These are phyloP conservation scores for Drosophila ustulata DNA, from an alignment of 2,888 invertebrate species.

Conservation along the genomic window DNA sequence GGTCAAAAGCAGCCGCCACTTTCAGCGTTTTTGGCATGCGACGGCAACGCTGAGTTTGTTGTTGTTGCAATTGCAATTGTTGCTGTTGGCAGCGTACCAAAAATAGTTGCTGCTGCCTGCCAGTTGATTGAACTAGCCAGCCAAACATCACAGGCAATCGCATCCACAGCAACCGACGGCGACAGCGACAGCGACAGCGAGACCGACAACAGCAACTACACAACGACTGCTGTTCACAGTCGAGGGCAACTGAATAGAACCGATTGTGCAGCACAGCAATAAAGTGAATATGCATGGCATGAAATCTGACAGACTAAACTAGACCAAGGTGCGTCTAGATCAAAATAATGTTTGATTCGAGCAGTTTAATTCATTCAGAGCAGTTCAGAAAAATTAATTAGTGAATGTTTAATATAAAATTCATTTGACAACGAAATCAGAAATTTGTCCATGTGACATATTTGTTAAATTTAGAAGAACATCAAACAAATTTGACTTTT, in stretches of 20 bases:
- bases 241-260: slow-evolving; percentile 46
- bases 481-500: too few relatives aligned
- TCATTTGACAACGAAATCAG: too few relatives aligned
- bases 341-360: neutral
- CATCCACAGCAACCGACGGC: slow-evolving; percentile 30
- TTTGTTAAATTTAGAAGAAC: too few relatives aligned
- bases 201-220: slow-evolving; percentile 8
- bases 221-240: slow-evolving; percentile 61
- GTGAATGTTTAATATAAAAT: too few relatives aligned
- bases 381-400: too few relatives aligned
- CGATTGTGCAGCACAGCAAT: slow-evolving; percentile 21
- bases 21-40: slow-evolving; percentile 74
- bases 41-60: slow-evolving; percentile 44
- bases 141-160: slow-evolving; percentile 43
- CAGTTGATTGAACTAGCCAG: slow-evolving; percentile 69
- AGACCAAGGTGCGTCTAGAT: neutral
- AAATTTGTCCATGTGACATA: too few relatives aligned
- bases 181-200: too few relatives aligned
- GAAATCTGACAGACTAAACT: neutral
- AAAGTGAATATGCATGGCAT: neutral
- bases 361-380: too few relatives aligned
- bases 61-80: slow-evolving; percentile 35
- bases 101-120: slow-evolving; percentile 64
- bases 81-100: slow-evolving; percentile 66
- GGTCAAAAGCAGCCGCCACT: slow-evolving; percentile 74